Percentiles rank a stretch among this genome's conserved stretches.
phyloP scores from a whole-genome alignment of 64 coral and sea anemone genomes.

The Porites lutea region DNA sequence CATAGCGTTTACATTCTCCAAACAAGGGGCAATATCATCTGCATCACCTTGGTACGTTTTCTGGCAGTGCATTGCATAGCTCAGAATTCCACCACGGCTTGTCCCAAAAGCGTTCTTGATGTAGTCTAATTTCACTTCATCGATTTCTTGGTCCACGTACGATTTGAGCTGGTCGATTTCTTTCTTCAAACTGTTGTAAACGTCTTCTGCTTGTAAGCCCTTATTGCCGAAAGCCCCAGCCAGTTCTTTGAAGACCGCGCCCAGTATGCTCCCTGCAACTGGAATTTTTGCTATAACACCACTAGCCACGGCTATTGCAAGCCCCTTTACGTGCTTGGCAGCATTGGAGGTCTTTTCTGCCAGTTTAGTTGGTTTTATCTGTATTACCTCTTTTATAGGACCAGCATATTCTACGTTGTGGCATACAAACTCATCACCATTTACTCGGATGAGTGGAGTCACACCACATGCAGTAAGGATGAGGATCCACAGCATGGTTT shows the following conservation, averaged over 20 bases:
- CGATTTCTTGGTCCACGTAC: neutral
- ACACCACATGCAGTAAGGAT: neutral
- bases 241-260: neutral
- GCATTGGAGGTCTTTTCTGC: neutral
- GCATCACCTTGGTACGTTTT: neutral
- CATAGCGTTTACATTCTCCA: neutral
- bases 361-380: neutral
- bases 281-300: neutral
- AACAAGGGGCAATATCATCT: neutral
- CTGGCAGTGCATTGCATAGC: neutral
- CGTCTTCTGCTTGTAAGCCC: neutral
- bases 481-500: neutral
- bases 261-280: neutral
- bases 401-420: neutral
- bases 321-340: neutral
- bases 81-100: neutral
- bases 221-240: neutral
- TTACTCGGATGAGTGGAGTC: neutral
- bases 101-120: neutral
- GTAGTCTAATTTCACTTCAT: neutral
- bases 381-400: neutral
- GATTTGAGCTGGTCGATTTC: neutral
- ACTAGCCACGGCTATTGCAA: neutral
- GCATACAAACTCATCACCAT: neutral
- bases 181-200: neutral